Percentiles rank a stretch among this genome's conserved stretches.
Conservation (phyloP, 2,113 vertebrate genomes). For the Chionomys nivalis region DNA sequence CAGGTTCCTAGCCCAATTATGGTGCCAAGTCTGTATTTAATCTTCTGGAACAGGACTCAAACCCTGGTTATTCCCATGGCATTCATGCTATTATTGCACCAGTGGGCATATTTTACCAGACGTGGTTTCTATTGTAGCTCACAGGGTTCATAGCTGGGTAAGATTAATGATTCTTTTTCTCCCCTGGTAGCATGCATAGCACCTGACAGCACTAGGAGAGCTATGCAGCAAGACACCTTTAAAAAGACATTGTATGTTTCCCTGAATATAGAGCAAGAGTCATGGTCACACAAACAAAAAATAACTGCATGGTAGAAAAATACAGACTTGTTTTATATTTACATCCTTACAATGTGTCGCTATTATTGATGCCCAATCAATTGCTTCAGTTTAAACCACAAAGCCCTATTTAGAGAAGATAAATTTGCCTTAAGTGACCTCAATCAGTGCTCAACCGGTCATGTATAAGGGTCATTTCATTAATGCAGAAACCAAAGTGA, state of each 20-base stretch:
- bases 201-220: neutral
- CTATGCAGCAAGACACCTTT: neutral
- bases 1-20: neutral
- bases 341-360: neutral
- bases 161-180: neutral
- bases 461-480: slow-evolving; percentile 41
- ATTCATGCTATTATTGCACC: neutral
- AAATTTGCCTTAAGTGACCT: slow-evolving; percentile 62
- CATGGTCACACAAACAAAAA: neutral
- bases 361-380: neutral
- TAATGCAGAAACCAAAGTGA: slow-evolving; percentile 45
- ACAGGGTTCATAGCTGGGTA: neutral
- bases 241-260: slow-evolving; percentile 9
- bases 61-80: no score
- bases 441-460: neutral
- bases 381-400: slow-evolving; percentile 36
- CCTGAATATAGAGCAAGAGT: neutral
- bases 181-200: neutral
- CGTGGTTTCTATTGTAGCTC: neutral
- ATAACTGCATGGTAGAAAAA: slow-evolving; percentile 18
- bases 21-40: neutral
- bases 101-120: neutral
- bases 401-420: slow-evolving; percentile 26
- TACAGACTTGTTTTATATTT: neutral
- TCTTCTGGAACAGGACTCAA: neutral